Percentiles rank a stretch among this genome's conserved stretches.
Conservation (phyloP, 1,140 invertebrate genomes). For the Eueides isabella region DNA sequence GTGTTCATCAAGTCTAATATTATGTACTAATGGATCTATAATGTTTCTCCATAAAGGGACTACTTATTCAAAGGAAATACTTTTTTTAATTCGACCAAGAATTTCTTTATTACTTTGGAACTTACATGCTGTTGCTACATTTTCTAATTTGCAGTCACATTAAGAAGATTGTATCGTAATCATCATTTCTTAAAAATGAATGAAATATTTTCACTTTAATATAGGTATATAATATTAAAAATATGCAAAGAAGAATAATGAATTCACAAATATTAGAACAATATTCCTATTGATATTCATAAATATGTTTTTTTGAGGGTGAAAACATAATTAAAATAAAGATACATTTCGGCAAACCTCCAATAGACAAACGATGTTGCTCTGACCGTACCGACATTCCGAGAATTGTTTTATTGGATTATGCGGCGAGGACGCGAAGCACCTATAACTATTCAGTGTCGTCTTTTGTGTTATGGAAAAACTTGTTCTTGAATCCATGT, state of each 20-base stretch:
- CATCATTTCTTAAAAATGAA: too few species aligned
- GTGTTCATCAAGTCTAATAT: too few species aligned
- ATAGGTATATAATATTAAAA: not conserved
- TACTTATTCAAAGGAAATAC: too few species aligned
- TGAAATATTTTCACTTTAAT: not conserved
- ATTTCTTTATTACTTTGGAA: too few species aligned
- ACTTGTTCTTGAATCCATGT: constrained; percentile 82
- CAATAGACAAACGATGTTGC: constrained; percentile 44
- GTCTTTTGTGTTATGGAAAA: constrained; percentile 83
- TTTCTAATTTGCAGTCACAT: too few species aligned
- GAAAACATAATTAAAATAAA: not conserved
- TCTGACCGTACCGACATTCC: constrained; percentile 76
- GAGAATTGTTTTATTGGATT: constrained; percentile 81
- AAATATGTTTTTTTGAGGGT: not conserved
- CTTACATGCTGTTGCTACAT: too few species aligned
- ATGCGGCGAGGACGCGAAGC: constrained; percentile 78
- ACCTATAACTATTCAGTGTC: constrained; percentile 82
- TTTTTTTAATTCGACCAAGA: too few species aligned
- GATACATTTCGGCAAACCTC: not conserved
- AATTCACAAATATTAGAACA: not conserved
- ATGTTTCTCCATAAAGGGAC: too few species aligned
- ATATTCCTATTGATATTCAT: not conserved
- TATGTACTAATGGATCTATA: too few species aligned
- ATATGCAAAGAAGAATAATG: not conserved
- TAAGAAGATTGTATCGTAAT: too few species aligned